Conservation (phyloP, 2,888 invertebrate species). For the Drosophila sordidula region DNA sequence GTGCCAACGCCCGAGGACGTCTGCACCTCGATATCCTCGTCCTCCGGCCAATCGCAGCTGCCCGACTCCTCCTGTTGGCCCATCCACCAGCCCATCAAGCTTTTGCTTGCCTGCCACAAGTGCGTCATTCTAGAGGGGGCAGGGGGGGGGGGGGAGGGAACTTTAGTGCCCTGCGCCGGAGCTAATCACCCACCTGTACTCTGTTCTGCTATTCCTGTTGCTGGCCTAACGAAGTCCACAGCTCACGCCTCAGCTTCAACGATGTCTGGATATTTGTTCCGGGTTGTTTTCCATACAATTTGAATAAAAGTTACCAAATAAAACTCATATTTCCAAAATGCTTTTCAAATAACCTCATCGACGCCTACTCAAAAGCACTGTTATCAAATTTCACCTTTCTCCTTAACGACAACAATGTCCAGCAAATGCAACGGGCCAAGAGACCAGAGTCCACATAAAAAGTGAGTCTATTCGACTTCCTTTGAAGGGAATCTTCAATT, state of each 20-base stretch:
- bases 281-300: constrained; percentile 23
- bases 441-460: too few species aligned
- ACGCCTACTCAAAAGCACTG: constrained; percentile 2
- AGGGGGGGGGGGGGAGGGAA: too few species aligned
- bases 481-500: too few species aligned
- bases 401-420: too few species aligned
- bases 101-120: constrained; percentile 25
- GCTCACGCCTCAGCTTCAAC: constrained; percentile 11
- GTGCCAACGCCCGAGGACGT: constrained; percentile 48
- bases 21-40: constrained; percentile 9
- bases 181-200: too few species aligned
- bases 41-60: constrained; percentile 1
- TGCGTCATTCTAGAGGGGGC: constrained; percentile 28
- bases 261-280: constrained; percentile 13
- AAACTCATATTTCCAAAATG: neutral
- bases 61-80: constrained; percentile 7
- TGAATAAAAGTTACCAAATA: constrained; percentile 5
- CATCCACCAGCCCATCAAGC: constrained; percentile 6
- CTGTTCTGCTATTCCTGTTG: neutral
- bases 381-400: too few species aligned
- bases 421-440: too few species aligned
- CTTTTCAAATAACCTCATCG: neutral
- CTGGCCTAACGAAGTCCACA: constrained; percentile 4
- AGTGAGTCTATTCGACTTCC: too few species aligned
- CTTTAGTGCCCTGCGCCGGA: too few species aligned